Conservation (phyloP, 2,113 vertebrate genomes). For the Tachycineta bicolor region DNA sequence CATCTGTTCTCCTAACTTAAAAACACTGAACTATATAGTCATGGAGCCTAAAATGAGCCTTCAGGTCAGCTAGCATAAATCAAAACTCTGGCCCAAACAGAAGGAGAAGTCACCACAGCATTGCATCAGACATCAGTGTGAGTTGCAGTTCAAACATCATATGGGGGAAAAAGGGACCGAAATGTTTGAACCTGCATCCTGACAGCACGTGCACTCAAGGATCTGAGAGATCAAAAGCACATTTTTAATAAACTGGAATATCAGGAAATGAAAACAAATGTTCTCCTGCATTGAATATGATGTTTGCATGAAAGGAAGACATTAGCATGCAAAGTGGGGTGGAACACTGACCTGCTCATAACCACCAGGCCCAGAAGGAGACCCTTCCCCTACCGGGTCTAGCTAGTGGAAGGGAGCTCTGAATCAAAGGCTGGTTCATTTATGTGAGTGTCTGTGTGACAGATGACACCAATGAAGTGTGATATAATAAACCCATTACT, state of each 20-base stretch:
- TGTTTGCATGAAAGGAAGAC: slow-evolving; percentile 8
- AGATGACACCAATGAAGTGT: slow-evolving; percentile 71
- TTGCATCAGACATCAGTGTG: background rate
- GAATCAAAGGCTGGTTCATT: slow-evolving; percentile 46
- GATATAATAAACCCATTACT: slow-evolving; percentile 71
- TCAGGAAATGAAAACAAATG: slow-evolving; percentile 45
- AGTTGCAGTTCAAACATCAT: background rate
- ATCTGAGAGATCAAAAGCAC: slow-evolving; percentile 25
- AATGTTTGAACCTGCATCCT: slow-evolving; percentile 9
- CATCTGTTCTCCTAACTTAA: background rate
- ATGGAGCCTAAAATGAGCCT: background rate
- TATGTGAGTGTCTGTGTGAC: slow-evolving; percentile 51
- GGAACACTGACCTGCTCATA: background rate
- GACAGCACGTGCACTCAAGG: background rate
- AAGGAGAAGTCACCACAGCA: background rate
- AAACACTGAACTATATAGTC: background rate
- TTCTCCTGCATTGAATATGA: background rate
- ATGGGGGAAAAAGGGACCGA: background rate
- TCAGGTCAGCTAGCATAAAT: background rate
- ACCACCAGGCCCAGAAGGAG: background rate
- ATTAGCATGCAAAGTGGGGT: background rate
- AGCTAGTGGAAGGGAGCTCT: background rate
- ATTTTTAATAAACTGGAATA: slow-evolving; percentile 41
- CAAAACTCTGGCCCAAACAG: background rate
- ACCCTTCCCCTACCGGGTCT: background rate